Percentiles rank a stretch among this genome's conserved stretches.
Conservation (phyloP, 30 jellyfish, hydroid and myxozoan species). For the Catostylus mosaicus region DNA sequence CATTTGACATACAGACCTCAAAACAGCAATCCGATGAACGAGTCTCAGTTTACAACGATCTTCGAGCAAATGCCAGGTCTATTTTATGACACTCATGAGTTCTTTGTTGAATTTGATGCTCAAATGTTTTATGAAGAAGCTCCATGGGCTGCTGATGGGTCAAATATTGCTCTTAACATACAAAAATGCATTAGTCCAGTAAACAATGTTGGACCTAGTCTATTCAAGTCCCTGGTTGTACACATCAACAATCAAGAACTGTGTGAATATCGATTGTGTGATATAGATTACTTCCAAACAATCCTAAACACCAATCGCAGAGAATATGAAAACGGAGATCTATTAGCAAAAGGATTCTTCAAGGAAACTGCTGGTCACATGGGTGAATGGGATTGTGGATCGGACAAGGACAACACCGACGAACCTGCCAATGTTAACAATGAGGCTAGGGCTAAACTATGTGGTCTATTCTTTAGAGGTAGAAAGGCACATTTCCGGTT, state of each 20-base stretch:
- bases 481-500: no score
- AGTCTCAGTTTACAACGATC: not conserved
- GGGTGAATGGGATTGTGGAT: no score
- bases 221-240: not conserved
- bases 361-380: not conserved
- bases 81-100: not conserved
- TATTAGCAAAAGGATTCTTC: not conserved
- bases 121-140: not conserved
- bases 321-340: not conserved
- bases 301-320: not conserved
- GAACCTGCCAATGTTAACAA: no score
- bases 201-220: not conserved
- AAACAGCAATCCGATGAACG: not conserved
- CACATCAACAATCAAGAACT: not conserved
- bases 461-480: no score
- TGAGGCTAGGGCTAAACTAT: no score
- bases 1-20: not conserved
- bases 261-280: not conserved
- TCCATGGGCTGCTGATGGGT: not conserved
- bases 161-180: not conserved
- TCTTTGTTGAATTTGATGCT: no score
- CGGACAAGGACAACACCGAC: no score
- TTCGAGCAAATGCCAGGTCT: not conserved
- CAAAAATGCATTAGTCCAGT: not conserved
- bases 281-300: not conserved